Evolutionary conservation across 30 jellyfish, hydroid and myxozoan species (phyloP), one percentile per base, ranked within the genome.

Genomic region (Hydra vulgaris): DNA sequence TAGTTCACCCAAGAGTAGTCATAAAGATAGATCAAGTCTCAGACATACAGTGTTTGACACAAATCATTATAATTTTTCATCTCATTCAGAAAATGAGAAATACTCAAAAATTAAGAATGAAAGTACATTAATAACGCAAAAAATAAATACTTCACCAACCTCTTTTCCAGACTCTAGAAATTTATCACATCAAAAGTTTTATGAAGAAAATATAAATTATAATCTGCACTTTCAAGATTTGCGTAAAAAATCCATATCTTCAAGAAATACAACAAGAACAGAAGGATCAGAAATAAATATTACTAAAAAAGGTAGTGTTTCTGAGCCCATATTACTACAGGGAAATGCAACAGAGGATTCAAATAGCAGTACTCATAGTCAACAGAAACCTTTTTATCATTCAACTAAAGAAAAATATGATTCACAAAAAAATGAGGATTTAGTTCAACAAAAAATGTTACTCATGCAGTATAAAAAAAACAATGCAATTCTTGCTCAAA

Each of bases 401-500:
- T 3, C 7, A 68, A 7, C 27, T 23, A 68, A 68, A 68, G 27
- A 68, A 23, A 3, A n/a, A 3, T 23, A 68, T 3, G 27, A 68
- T 20, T n/a, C 25, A n/a, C 4, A n/a, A 68, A 68, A 68, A 19
- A 7, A 12, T 17, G 77, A 78, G 21, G 85, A 78, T 53, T 78
- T 78, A 66, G 54, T 21, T 8, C 85, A 24, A 23, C 85, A 78
- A 40, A 78, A 80, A 19, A 18, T 23, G 22, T 24, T 66, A 25
- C 86, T 80, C 19, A 23, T 19, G 74, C 87, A 80, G 27, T 80
- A 80, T 71, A 82, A 80, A 68, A 74, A 80, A 27, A 27, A 74
- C 27, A 80, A 80, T 70, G 81, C 87, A 21, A 22, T 80, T 21
- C 87, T 80, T 23, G 84, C 84, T 61, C 87, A 80, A 26, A 80